Percentiles rank a stretch among this genome's conserved stretches.
phyloP scores from a whole-genome alignment of 2,113 vertebrate species.

The Tretioscincus oriximinensis region DNA sequence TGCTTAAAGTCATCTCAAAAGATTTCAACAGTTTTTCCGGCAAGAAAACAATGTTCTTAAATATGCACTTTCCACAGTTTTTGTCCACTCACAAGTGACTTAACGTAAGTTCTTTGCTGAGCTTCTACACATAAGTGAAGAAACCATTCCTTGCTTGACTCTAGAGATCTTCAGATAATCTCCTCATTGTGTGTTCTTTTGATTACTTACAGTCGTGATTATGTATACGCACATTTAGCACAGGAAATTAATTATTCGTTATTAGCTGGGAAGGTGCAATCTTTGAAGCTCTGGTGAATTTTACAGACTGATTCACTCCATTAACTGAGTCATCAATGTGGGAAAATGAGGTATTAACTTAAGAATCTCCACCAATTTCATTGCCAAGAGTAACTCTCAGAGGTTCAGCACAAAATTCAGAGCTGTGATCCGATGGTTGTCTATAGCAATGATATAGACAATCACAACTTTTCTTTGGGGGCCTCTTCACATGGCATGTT shows the following conservation, averaged over 20 bases:
- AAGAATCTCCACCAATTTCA: neutral
- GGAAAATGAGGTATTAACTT: neutral
- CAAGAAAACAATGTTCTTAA: neutral
- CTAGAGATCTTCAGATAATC: neutral
- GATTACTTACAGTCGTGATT: neutral
- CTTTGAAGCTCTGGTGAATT: neutral
- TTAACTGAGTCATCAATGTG: neutral
- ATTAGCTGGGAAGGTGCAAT: neutral
- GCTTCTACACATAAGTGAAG: neutral
- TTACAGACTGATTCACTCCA: neutral
- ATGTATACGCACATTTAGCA: conserved; percentile 2
- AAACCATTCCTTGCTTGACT: neutral
- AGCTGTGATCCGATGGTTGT: neutral
- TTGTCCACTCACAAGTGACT: neutral
- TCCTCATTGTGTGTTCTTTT: neutral
- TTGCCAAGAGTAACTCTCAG: conserved; percentile 10
- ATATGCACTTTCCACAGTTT: neutral
- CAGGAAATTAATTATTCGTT: neutral
- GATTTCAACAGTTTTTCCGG: neutral
- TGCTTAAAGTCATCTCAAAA: neutral
- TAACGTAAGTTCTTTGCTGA: neutral
- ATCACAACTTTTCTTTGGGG: no score
- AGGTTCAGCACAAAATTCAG: neutral
- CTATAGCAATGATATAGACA: neutral
- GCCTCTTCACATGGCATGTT: no score